These are phyloP conservation scores for Hipparchia semele DNA, from an alignment of 2,888 invertebrate genomes.

Conservation along the genomic window DNA sequence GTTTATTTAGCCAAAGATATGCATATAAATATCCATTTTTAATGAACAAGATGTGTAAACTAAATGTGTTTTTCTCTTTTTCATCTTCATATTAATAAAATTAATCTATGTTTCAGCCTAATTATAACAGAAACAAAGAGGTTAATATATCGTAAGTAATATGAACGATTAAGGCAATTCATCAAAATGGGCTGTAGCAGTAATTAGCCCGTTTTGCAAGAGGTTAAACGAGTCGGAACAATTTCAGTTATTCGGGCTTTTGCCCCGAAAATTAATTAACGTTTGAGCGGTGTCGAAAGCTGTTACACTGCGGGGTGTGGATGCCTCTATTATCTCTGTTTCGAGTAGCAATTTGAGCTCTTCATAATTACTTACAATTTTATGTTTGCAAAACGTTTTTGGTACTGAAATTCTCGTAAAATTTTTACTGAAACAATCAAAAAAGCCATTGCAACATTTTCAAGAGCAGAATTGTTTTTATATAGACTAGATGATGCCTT, in stretches of 20 bases:
- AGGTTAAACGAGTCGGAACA: constrained; percentile 55
- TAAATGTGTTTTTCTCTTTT: neutral
- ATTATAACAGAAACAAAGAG: constrained; percentile 32
- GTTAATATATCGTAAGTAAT: constrained; percentile 28
- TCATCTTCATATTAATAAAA: neutral
- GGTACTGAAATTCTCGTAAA: neutral
- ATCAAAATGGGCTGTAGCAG: constrained; percentile 52
- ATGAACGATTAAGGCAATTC: constrained; percentile 45
- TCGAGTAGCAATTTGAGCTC: constrained; percentile 8
- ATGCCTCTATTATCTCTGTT: constrained; percentile 24
- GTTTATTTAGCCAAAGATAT: neutral
- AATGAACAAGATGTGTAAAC: no score
- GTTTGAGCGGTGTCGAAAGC: constrained; percentile 34
- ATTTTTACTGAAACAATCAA: neutral
- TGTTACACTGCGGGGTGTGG: constrained; percentile 34
- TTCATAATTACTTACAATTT: constrained; percentile 11
- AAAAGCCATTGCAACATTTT: neutral
- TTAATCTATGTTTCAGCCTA: neutral
- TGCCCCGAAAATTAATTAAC: constrained; percentile 56
- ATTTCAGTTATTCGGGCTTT: constrained; percentile 45
- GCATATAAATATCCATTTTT: neutral
- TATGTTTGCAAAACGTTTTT: neutral
- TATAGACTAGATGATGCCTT: no score
- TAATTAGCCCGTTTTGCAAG: constrained; percentile 50
- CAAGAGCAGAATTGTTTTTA: neutral